Base-by-base conservation (phyloP, 30 jellyfish, hydroid and myxozoan species). In the Haliclystus octoradiatus region DNA sequence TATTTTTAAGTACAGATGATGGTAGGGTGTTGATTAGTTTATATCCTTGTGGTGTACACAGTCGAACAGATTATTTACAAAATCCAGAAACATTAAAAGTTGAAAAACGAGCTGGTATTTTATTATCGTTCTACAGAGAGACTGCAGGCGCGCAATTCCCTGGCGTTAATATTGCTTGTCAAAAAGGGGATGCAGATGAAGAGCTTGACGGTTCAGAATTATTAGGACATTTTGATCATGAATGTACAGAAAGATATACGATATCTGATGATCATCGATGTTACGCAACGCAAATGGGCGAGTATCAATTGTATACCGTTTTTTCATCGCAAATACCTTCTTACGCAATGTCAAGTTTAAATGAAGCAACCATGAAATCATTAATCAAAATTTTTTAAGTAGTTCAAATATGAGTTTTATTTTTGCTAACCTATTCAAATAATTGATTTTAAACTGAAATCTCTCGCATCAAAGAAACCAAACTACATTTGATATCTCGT, bases 21-120 rank as follows among this genome's bases (percentile, higher is more conserved):
- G 95, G 93, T 1, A 82, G 75, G 52, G 76, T 93, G 65, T 84
- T 83, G 65, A 63, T 85, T 3, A 84, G 96, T 47, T 67, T 83
- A 25, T 70, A 69, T 49, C 95, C 99, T 1, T 74, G 72, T 67
- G 95, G 95, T 1, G 72, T 66, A 27, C 71, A 69, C 86, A 77
- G 80, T 31, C 93, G 92, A 1, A 46, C 73, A 3, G 94, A 91
- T 50, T 66, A 64, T 34, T 19, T 33, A 40, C 57, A 40, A 19
- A 40, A 40, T 5, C 57, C 57, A 25, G 52, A 52, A 12, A 19
- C 63, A 22, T 60, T 73, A 82, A 66, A 68, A 5, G 78, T 66
- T 33, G 84, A 77, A 15, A 75, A 65, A 52, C 66, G 95, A 29
- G 66, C 64, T 27, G 64, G 73, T 15, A 90, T 83, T 24, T 61